Evolutionary conservation across 1,140 invertebrate species (phyloP).

Genomic region (Limonius californicus): DNA sequence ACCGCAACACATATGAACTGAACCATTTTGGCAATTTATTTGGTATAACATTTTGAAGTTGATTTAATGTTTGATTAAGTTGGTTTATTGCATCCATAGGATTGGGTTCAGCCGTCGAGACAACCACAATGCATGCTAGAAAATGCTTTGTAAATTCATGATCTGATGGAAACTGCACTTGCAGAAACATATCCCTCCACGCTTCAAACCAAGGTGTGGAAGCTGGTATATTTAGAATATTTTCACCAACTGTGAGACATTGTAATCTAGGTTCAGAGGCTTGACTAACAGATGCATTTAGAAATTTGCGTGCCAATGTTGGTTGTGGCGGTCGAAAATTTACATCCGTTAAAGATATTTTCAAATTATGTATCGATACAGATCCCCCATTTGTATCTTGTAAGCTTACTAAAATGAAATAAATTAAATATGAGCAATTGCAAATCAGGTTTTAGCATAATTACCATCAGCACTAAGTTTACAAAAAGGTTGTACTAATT

Average conservation of each 20-base stretch:
- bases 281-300: conserved; percentile 81
- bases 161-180: conserved; percentile 85
- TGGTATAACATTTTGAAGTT: conserved; percentile 68
- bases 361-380: conserved; percentile 73
- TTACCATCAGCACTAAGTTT: conserved; percentile 73
- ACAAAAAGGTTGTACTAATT: conserved; percentile 88
- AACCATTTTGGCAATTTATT: conserved; percentile 90
- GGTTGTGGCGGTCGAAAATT: conserved; percentile 76
- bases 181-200: conserved; percentile 90
- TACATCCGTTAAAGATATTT: conserved; percentile 77
- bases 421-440: not conserved
- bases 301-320: conserved; percentile 76
- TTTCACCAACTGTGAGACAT: conserved; percentile 49
- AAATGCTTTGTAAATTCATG: conserved; percentile 95
- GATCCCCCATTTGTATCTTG: conserved; percentile 75
- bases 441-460: conserved; percentile 28
- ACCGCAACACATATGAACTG: conserved; percentile 75
- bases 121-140: conserved; percentile 84
- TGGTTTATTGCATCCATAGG: conserved; percentile 73
- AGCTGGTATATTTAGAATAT: conserved; percentile 63
- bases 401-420: conserved; percentile 62
- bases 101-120: conserved; percentile 77
- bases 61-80: conserved; percentile 73
- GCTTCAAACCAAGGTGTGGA: conserved; percentile 92
- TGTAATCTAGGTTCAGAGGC: conserved; percentile 63